phyloP scores from a whole-genome alignment of 64 coral and sea anemone genomes.

The Cladopsammia gracilis region DNA sequence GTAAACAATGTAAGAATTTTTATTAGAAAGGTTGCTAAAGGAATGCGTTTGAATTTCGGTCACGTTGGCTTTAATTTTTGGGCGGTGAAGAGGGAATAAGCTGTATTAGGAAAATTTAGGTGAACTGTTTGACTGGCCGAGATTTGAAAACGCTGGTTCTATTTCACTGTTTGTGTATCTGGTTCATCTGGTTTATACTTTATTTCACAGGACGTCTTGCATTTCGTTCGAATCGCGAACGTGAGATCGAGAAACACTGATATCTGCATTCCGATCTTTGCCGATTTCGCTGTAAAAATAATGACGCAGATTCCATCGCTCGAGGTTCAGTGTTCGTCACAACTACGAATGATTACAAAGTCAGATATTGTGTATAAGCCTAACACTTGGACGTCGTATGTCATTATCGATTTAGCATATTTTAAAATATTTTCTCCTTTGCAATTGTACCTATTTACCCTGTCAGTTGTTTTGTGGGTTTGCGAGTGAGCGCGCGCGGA shows the following conservation, averaged over 20 bases:
- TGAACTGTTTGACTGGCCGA: background rate
- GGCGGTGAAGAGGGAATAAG: background rate
- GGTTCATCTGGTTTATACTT: background rate
- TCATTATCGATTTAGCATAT: slow-evolving; percentile 23
- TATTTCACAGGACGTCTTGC: background rate
- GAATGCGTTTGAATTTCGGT: background rate
- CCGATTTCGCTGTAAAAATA: slow-evolving; percentile 26
- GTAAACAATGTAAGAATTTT: slow-evolving; percentile 39
- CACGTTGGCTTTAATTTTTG: background rate
- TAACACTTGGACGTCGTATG: background rate
- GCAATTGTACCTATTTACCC: background rate
- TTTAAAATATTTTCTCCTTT: background rate
- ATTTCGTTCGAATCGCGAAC: background rate
- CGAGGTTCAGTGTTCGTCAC: background rate
- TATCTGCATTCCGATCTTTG: slow-evolving; percentile 48
- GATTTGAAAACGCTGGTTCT: background rate
- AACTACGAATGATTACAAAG: background rate
- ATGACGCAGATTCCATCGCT: slow-evolving; percentile 10
- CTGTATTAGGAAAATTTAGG: background rate
- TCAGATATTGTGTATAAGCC: background rate
- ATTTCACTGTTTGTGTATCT: background rate
- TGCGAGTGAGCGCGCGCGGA: background rate
- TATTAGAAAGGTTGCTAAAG: slow-evolving; percentile 2
- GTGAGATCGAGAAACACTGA: background rate
- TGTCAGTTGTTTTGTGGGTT: slow-evolving; percentile 25